phyloP scores from a whole-genome alignment of 2,888 invertebrate genomes.

The Tromatobia lineatoria region DNA sequence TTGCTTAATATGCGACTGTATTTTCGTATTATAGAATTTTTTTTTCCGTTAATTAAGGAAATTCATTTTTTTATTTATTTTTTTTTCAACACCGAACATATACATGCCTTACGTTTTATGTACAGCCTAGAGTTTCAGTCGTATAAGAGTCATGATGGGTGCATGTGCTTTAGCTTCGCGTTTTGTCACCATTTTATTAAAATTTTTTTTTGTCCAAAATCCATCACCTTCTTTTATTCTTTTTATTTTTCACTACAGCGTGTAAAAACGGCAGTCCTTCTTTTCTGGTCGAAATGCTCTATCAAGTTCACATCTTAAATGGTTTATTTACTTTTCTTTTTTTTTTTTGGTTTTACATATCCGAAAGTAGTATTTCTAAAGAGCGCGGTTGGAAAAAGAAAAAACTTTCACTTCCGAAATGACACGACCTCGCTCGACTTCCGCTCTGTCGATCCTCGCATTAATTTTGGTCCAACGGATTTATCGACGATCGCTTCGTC shows the following conservation, averaged over 20 bases:
- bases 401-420: constrained; percentile 59
- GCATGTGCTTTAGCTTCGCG: constrained; percentile 64
- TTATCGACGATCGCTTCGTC: constrained; percentile 65
- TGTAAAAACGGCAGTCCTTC: constrained; percentile 61
- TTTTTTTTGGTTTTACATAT: constrained; percentile 40
- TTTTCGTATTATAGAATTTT: constrained; percentile 76
- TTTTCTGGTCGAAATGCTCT: constrained; percentile 51
- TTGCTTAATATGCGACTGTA: constrained; percentile 79
- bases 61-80: constrained; percentile 74
- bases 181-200: constrained; percentile 40
- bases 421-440: constrained; percentile 63
- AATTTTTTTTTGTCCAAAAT: constrained; percentile 63
- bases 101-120: constrained; percentile 85
- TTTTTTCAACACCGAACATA: constrained; percentile 85
- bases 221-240: constrained; percentile 58
- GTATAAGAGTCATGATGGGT: constrained; percentile 80
- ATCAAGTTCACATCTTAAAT: constrained; percentile 49
- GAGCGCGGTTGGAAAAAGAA: constrained; percentile 20
- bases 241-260: constrained; percentile 53
- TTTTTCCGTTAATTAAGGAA: constrained; percentile 80
- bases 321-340: constrained; percentile 32
- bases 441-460: constrained; percentile 71
- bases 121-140: constrained; percentile 85
- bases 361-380: constrained; percentile 53
- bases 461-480: constrained; percentile 78